Conservation (phyloP, 2,888 invertebrate genomes). For the Lepidocyrtinus sp. region DNA sequence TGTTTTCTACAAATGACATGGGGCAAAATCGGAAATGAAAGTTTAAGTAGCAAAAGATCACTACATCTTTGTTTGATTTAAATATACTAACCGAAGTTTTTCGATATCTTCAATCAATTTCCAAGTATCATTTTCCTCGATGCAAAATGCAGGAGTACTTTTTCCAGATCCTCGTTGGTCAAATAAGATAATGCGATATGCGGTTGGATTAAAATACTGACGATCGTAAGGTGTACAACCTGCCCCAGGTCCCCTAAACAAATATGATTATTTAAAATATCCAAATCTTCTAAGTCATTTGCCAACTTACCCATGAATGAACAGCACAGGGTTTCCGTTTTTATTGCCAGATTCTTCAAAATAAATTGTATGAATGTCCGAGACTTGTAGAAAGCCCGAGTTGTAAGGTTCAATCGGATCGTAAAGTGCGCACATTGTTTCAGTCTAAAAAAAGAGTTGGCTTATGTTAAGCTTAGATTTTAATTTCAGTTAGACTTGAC, state of each 20-base stretch:
- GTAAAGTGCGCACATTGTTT: slow-evolving; percentile 35
- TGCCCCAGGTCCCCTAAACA: slow-evolving; percentile 61
- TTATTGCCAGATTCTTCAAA: slow-evolving; percentile 57
- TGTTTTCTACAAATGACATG: not conserved
- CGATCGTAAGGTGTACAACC: slow-evolving; percentile 46
- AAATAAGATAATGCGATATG: slow-evolving; percentile 50
- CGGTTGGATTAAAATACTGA: slow-evolving; percentile 57
- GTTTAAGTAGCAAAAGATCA: not conserved
- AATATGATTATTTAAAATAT: no score
- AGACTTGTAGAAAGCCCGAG: slow-evolving; percentile 46
- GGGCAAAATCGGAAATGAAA: not conserved
- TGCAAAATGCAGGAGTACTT: slow-evolving; percentile 53
- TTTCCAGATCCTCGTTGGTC: slow-evolving; percentile 58
- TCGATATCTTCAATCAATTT: slow-evolving; percentile 57
- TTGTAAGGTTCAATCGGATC: slow-evolving; percentile 51
- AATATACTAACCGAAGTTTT: slow-evolving; percentile 43
- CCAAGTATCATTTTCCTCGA: slow-evolving; percentile 63
- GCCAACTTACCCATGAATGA: slow-evolving; percentile 52
- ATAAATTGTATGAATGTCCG: slow-evolving; percentile 49
- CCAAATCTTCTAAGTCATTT: no score
- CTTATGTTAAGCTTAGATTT: no score
- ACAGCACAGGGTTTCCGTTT: slow-evolving; percentile 51
- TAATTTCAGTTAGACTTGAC: no score
- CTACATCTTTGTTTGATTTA: not conserved
- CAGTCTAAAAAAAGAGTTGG: no score